Evolutionary conservation across 23 tunicate genomes (phyloP), one percentile per base, ranked within the genome.

Genomic region (Trididemnum clinides): DNA sequence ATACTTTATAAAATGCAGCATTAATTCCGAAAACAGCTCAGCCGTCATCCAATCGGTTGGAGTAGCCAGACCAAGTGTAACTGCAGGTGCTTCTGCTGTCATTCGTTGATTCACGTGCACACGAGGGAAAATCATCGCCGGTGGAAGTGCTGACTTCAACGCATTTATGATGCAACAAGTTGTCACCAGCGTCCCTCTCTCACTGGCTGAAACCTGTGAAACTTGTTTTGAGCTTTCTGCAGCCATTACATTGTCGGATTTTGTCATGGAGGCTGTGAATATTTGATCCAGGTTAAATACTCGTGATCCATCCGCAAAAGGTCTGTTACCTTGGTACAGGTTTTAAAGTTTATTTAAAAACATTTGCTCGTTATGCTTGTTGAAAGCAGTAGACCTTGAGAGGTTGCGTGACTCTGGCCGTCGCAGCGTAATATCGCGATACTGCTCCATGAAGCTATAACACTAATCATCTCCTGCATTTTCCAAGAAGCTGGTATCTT

Each of bases 221-320:
- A 83, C 78, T 37, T 83, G 87, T 33, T 83, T 83, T 65, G 1
- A 7, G 20, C 80, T 80, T 71, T 70, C 71, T 31, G 1, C 23
- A 21, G 78, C 64, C 19, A 66, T 12, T 21, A 71, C 74, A 66
- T 83, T 66, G 1, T 3, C n/a, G 2, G 87, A 3, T 39, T 83
- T 83, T 3, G 12, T 15, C 2, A 83, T 80, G 1, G 87, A 70
- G 3, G 36, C 23, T 21, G 72, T 66, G 1, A 59, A 50, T 1
- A 79, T 83, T 83, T 83, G 79, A 26, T 83, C 87, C 33, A 83
- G 37, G 33, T 83, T 83, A 50, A 34, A 83, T 25, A 83, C 49
- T 7, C 59, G 44, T 25, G 39, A 36, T 64, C 64, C 34, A 64
- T 28, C 1, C 2, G 75, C 36, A 50, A 83, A 33, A 3, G 78